These are phyloP conservation scores for Zaprionus gabonicus DNA, from an alignment of 1,140 invertebrate genomes.

Conservation along the genomic window DNA sequence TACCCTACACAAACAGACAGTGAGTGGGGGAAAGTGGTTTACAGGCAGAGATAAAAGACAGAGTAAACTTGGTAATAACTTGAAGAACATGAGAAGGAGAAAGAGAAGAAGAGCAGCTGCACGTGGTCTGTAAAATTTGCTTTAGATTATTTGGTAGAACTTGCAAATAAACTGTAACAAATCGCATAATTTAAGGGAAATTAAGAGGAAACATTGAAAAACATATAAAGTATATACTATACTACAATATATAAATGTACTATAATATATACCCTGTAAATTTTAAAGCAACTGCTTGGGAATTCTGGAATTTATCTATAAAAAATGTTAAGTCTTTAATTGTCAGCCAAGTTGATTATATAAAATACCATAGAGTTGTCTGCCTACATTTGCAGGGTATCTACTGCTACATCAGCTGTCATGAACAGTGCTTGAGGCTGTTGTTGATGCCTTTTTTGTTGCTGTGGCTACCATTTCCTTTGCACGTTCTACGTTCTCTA, in stretches of 20 bases:
- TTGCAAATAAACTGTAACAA: background rate
- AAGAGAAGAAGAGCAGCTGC: background rate
- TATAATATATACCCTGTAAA: background rate
- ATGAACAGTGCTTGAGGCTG: conserved; percentile 1
- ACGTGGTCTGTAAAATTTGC: background rate
- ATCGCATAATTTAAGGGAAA: background rate
- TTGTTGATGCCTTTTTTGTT: conserved; percentile 40
- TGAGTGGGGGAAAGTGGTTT: conserved; percentile 4
- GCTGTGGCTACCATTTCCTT: conserved; percentile 50
- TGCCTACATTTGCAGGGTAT: background rate
- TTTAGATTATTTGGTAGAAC: background rate
- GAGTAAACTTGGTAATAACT: conserved; percentile 1
- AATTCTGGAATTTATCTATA: background rate
- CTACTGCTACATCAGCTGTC: background rate
- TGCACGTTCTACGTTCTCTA: conserved; percentile 40
- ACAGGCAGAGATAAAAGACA: background rate
- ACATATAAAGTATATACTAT: background rate
- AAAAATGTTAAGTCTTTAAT: background rate
- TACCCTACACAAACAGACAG: conserved; percentile 27
- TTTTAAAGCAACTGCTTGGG: background rate
- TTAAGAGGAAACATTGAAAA: background rate
- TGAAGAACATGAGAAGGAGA: background rate
- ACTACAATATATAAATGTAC: no score
- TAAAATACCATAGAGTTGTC: background rate
- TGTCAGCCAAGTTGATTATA: background rate